A percentile compares a stretch with the other conserved stretches of the same genome.
phyloP scores from a whole-genome alignment of 2,113 vertebrate genomes.

The Falcunculus frontatus region DNA sequence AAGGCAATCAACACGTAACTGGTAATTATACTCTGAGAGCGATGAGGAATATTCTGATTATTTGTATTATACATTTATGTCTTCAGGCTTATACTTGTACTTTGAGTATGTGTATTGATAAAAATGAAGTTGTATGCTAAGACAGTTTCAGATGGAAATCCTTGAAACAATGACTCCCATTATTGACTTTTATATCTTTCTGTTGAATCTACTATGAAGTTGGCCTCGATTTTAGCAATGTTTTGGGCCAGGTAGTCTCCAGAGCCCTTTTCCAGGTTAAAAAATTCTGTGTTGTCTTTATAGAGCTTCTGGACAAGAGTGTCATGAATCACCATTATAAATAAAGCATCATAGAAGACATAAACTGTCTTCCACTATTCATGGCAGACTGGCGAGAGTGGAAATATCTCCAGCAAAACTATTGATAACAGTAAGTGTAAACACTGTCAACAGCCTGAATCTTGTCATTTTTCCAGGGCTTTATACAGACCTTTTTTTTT shows the following conservation, averaged over 20 bases:
- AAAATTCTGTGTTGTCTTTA: background rate
- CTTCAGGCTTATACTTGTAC: background rate
- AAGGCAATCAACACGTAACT: background rate
- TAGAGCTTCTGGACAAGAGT: background rate
- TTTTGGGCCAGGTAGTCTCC: background rate
- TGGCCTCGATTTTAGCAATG: background rate
- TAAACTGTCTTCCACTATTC: background rate
- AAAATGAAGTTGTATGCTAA: background rate
- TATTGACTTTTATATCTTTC: background rate
- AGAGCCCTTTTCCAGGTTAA: background rate
- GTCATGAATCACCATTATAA: background rate
- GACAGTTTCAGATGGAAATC: background rate
- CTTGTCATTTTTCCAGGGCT: background rate
- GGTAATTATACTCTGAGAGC: background rate
- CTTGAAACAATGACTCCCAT: background rate
- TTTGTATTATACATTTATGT: background rate
- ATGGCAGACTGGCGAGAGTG: background rate
- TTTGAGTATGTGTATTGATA: background rate
- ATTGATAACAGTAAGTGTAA: background rate
- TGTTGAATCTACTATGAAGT: background rate
- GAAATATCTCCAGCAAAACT: background rate
- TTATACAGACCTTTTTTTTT: background rate
- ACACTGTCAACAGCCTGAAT: background rate
- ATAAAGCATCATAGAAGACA: background rate
- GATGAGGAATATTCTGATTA: background rate